phyloP scores from a whole-genome alignment of 2,113 vertebrate species.

The Conger conger region DNA sequence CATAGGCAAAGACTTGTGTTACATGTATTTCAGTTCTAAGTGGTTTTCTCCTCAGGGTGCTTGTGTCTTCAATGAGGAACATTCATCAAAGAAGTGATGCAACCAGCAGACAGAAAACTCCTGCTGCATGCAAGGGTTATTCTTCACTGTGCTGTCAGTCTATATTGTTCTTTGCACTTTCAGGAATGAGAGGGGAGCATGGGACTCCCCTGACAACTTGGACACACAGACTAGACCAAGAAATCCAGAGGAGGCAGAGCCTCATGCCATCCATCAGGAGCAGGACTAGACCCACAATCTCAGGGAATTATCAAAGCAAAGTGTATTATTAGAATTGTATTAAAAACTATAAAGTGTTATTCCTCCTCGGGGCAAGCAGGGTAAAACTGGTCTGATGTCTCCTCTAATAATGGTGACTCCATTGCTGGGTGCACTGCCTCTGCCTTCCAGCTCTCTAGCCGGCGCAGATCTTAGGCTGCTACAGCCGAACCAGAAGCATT shows the following conservation, averaged over 20 bases:
- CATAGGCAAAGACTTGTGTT: background rate
- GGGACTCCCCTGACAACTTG: conserved; percentile 20
- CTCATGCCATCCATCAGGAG: conserved; percentile 14
- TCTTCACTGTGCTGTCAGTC: conserved; percentile 37
- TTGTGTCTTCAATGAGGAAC: conserved; percentile 1
- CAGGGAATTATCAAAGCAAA: conserved; percentile 17
- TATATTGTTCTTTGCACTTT: conserved; percentile 5
- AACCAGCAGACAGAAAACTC: conserved; percentile 24
- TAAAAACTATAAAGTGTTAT: background rate
- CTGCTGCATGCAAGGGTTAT: conserved; percentile 34
- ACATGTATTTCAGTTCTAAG: conserved; percentile 8
- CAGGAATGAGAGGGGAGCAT: conserved; percentile 36
- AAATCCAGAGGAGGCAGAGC: conserved; percentile 28
- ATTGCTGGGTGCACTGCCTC: no score
- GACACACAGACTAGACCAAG: background rate
- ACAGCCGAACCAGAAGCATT: no score
- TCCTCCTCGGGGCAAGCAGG: no score
- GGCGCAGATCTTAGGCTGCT: no score
- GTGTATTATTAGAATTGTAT: conserved; percentile 5
- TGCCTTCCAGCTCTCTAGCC: no score
- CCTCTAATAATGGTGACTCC: no score
- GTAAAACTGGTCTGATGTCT: no score
- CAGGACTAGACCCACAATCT: background rate
- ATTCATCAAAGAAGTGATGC: conserved; percentile 20
- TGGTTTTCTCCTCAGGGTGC: background rate